Evolutionary conservation across 1,140 invertebrate species (phyloP), one percentile per base, ranked within the genome.

Genomic region (Scaptomyza graminum): DNA sequence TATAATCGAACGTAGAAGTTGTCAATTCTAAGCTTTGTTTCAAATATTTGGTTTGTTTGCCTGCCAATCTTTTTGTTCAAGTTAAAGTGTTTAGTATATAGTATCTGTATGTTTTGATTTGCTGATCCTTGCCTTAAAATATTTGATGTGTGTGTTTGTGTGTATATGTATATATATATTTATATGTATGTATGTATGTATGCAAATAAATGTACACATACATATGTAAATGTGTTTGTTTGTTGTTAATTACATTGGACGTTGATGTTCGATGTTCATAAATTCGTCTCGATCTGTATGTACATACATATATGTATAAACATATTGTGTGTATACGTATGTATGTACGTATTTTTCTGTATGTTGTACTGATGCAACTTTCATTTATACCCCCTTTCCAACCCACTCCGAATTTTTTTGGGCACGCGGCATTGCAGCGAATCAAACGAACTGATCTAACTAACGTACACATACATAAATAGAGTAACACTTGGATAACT

Each of bases 401-500:
- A 44, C 39, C 34, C 63, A 52, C 18, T 57, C 44, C 43, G 34
- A 22, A 62, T 56, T 70, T 69, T n/a, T 74, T 60, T 70, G 76
- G 63, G 68, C 69, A 75, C 76, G 76, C 76, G 76, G 75, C 75
- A 74, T 77, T 77, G 61, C 66, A 77, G 75, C 75, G 61, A 76
- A 74, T 47, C 57, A 67, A 76, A 63, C 67, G 73, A 78, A 75
- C 75, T 71, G 72, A 75, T 75, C 56, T 74, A 65, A 65, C 50
- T 62, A 71, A 77, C 37, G 16, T 65, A 72, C 70, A 73, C 49
- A n/a, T n/a, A n/a, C n/a, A 15, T 67, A 73, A 67, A 50, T 61
- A 73, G 55, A 66, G 49, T 57, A 75, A 67, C 56, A 57, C 46
- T 71, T 57, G 62, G 56, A 77, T 56, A 67, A 49, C n/a, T n/a